Evolutionary conservation across 2,797 vertebrate species (phyloP).

Genomic region (Nannoperca obscura): DNA sequence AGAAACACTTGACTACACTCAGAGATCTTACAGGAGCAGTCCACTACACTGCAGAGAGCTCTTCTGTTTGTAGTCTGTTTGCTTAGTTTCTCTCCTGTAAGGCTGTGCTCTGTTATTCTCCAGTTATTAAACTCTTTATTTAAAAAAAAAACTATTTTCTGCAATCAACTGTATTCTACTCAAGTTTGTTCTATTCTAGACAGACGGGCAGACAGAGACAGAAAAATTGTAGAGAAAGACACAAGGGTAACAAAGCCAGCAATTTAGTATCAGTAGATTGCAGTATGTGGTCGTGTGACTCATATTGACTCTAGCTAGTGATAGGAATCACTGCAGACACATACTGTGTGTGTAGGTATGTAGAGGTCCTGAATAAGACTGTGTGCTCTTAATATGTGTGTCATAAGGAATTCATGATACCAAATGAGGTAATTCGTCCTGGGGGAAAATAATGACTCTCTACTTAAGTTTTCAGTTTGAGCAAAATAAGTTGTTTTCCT

Average conservation of each 20-base stretch:
- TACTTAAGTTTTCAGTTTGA: constrained; percentile 29
- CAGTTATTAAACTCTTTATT: constrained; percentile 2
- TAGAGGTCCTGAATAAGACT: constrained; percentile 42
- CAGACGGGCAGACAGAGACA: neutral
- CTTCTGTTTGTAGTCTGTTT: constrained; percentile 15
- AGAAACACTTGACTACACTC: constrained; percentile 82
- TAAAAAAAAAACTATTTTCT: constrained; percentile 1
- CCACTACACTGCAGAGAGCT: constrained; percentile 44
- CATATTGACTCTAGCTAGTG: constrained; percentile 43
- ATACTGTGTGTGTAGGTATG: constrained; percentile 47
- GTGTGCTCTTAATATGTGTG: constrained; percentile 38
- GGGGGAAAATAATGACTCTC: neutral
- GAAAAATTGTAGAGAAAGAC: constrained; percentile 20
- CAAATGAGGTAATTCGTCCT: constrained; percentile 47
- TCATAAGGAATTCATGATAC: constrained; percentile 57
- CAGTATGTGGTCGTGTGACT: constrained; percentile 51
- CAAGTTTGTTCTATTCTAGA: neutral
- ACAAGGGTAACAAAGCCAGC: constrained; percentile 49
- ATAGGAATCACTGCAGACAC: constrained; percentile 53
- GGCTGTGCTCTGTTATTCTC: constrained; percentile 13
- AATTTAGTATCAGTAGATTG: constrained; percentile 38
- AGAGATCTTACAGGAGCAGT: constrained; percentile 67
- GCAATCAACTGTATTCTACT: neutral
- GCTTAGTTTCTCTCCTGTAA: constrained; percentile 9
- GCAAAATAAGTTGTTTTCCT: constrained; percentile 5